Evolutionary conservation across 2,797 vertebrate species (phyloP), one percentile per base, ranked within the genome.

Genomic region (Schizothorax lantsangensis): DNA sequence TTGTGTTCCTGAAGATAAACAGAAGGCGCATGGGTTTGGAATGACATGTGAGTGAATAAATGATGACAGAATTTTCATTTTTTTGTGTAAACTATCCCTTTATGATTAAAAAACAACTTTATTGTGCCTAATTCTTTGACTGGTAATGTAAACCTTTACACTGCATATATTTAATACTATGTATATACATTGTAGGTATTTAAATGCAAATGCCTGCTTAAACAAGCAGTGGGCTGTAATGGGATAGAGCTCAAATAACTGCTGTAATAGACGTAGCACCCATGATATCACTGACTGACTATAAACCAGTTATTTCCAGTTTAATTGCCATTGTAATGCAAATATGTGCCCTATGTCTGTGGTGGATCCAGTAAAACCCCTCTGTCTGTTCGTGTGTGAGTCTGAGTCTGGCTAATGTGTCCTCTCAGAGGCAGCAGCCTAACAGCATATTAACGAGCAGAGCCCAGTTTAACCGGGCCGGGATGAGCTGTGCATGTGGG

Each of bases 391-490:
- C 43, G 1, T 43, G 33, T 49, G n/a, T 84, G 68, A 89, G 72
- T 79, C 62, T 40, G 33, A 82, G 36, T 38, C 84, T 78, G 77
- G 19, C 86, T 84, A 86, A 86, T 86, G 30, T 72, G 68, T 84
- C 72, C 73, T 84, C 79, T 89, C 82, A 92, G 87, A 86, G 73
- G 23, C 47, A 79, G 71, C 89, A 91, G 90, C 83, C 91, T 93
- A 93, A 92, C 90, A 91, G 89, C 91, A 92, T 90, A 92, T 92
- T 93, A 92, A 92, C 89, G 87, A 91, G 87, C 64, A 78, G 73
- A 68, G 73, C 49, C 83, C 45, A 68, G 83, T 78, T 84, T 47
- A 78, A 68, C 33, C 0, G 45, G 73, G 59, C 83, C 33, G 23
- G 83, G 45, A 52, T 77, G 72, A 78, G 33, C 83, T 84, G 33